Percentiles rank a stretch among this genome's conserved stretches.
Evolutionary conservation across 2,888 invertebrate species (phyloP).

Genomic region (Epicampocera succincta): DNA sequence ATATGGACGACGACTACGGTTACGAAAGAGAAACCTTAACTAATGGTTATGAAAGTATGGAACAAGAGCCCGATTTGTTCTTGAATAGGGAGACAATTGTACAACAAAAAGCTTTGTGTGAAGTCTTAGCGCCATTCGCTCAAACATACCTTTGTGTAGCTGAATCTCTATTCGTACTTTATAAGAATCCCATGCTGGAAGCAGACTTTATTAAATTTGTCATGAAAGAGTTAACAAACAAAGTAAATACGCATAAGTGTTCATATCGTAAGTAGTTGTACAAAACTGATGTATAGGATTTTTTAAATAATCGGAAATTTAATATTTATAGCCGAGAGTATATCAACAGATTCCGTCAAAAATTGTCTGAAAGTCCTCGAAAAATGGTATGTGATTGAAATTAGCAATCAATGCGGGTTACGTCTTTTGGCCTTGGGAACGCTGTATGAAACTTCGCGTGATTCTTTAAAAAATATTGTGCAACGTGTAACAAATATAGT

Average conservation of each 20-base stretch:
- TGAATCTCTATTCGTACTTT: constrained; percentile 82
- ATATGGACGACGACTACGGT: constrained; percentile 70
- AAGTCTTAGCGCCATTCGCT: constrained; percentile 87
- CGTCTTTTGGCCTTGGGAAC: constrained; percentile 82
- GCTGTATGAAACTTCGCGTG: constrained; percentile 80
- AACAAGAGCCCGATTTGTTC: constrained; percentile 73
- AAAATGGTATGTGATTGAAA: constrained; percentile 90
- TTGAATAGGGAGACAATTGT: constrained; percentile 76
- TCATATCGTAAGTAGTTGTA: constrained; percentile 84
- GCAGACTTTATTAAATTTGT: constrained; percentile 86
- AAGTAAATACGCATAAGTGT: constrained; percentile 84
- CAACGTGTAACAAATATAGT: constrained; percentile 78
- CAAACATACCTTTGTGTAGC: constrained; percentile 89
- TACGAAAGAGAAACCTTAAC: constrained; percentile 53
- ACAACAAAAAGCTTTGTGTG: constrained; percentile 84
- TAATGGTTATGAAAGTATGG: constrained; percentile 62
- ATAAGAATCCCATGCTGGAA: constrained; percentile 84
- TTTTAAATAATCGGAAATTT: constrained; percentile 1
- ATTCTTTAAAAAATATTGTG: constrained; percentile 78
- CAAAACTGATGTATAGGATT: not conserved
- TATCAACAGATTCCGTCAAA: constrained; percentile 92
- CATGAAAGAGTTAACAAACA: constrained; percentile 85
- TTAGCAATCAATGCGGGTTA: constrained; percentile 81
- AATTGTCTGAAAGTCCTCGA: constrained; percentile 92
- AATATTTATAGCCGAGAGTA: constrained; percentile 89